Base-by-base conservation (phyloP, 2,113 vertebrate species). In the Cricetomys ansorgei region DNA sequence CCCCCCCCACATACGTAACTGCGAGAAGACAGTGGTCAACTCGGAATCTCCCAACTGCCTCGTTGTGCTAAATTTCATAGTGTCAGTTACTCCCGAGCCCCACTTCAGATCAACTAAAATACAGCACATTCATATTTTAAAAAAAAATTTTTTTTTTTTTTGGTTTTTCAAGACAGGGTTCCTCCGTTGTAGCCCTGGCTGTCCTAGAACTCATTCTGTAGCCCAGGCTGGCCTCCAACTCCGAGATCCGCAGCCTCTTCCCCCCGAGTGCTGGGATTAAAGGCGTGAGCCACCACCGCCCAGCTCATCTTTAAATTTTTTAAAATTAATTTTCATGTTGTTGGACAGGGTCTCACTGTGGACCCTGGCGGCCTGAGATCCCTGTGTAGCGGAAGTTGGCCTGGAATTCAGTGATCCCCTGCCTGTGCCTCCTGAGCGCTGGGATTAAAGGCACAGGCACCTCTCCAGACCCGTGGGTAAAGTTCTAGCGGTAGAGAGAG, bases 31-130 rank as follows among this genome's bases (percentile, higher is more conserved):
- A 64, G 70, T 29, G 79, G 29, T 79, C 67, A 17, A 86, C 3
- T 81, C 37, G 92, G 88, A 89, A 91, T 83, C 55, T 91, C 80
- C 80, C 89, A 80, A 70, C 31, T 50, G 88, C 55, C 88, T 92
- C 72, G 37, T 69, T 72, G 64, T 69, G 48, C 57, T 34, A 65
- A 57, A n/a, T 48, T 25, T 93, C 17, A 69, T 72, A 57, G 27
- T 48, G 77, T 73, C 31, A 55, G 19, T 70, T 72, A 94, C 40
- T 31, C 7, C 59, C 6, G 43, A 93, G 64, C 76, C 40, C 64
- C 5, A 89, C 40, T 43, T 37, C 45, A 91, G 81, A 50, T 50
- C 7, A 10, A 45, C 55, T 55, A 77, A 94, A 93, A 48, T 34
- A 80, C 43, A 69, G 94, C 43, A 53, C 69, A 84, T 59, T 84